These are phyloP conservation scores for Procavia capensis DNA, from an alignment of 2,113 vertebrate species.

Conservation along the genomic window DNA sequence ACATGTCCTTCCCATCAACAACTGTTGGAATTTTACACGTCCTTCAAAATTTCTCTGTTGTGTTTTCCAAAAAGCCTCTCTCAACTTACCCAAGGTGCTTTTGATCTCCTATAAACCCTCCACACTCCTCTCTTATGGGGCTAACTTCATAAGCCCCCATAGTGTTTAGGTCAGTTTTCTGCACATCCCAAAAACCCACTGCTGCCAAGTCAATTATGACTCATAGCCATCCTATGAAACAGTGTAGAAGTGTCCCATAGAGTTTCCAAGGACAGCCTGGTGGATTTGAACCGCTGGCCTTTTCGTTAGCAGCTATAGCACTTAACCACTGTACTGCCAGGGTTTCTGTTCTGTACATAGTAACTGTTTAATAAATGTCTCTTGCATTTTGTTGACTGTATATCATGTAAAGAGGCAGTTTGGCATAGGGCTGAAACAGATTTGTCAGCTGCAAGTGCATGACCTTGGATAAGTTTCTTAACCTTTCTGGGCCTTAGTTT, in stretches of 20 bases:
- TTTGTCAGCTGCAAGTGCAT: not conserved
- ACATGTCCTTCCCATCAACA: not conserved
- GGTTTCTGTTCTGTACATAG: not conserved
- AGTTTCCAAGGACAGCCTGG: no score
- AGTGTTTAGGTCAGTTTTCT: not conserved
- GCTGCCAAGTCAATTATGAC: no score
- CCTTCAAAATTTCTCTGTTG: conserved; percentile 26
- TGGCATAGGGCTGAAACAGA: not conserved
- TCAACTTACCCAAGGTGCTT: not conserved
- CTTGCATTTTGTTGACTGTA: not conserved
- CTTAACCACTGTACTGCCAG: no score
- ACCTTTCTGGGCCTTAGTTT: not conserved
- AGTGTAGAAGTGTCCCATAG: no score
- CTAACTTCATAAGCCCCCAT: not conserved
- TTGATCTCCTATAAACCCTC: not conserved
- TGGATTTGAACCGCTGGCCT: no score
- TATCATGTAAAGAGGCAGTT: not conserved
- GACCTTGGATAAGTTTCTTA: conserved; percentile 10
- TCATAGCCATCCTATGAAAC: no score
- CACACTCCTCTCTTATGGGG: not conserved
- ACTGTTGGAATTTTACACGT: not conserved
- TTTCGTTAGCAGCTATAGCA: no score
- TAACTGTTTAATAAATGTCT: not conserved
- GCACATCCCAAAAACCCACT: not conserved
- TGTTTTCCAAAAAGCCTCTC: conserved; percentile 18